Percentiles rank a stretch among this genome's conserved stretches.
phyloP scores from a whole-genome alignment of 2,888 invertebrate species.

The Dicyrtomina minuta region DNA sequence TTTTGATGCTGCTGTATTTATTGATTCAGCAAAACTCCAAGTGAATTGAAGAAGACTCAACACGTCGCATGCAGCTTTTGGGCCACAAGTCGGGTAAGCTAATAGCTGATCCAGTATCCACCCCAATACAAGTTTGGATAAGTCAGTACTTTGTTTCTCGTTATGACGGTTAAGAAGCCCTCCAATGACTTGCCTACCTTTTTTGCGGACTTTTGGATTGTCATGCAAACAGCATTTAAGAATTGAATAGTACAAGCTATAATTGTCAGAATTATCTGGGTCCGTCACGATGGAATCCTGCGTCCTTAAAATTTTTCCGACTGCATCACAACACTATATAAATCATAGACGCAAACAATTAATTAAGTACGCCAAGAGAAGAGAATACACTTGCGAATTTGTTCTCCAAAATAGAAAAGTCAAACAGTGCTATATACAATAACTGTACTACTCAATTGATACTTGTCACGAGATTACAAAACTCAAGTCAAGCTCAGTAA shows the following conservation, averaged over 20 bases:
- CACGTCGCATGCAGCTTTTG: conserved; percentile 45
- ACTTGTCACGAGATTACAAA: conserved; percentile 20
- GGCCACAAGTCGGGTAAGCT: conserved; percentile 46
- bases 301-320: conserved; percentile 40
- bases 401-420: no score
- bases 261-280: conserved; percentile 24
- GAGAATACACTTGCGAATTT: no score
- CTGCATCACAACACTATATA: conserved; percentile 39
- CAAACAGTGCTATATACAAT: no score
- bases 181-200: conserved; percentile 41
- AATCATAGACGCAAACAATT: no score
- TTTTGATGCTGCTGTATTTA: conserved; percentile 44
- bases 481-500: conserved; percentile 25
- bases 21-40: conserved; percentile 42
- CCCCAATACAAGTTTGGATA: conserved; percentile 45
- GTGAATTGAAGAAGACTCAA: conserved; percentile 43
- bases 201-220: conserved; percentile 47
- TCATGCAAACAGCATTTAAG: conserved; percentile 47
- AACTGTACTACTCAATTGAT: conserved; percentile 16
- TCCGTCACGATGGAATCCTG: conserved; percentile 45
- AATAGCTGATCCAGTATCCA: conserved; percentile 50
- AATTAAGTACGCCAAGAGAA: no score
- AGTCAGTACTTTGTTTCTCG: conserved; percentile 12
- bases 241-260: conserved; percentile 34
- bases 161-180: conserved; percentile 37